Percentiles rank a stretch among this genome's conserved stretches.
Evolutionary conservation across 23 tunicate genomes (phyloP).

Genomic region (Ciona savignyi): DNA sequence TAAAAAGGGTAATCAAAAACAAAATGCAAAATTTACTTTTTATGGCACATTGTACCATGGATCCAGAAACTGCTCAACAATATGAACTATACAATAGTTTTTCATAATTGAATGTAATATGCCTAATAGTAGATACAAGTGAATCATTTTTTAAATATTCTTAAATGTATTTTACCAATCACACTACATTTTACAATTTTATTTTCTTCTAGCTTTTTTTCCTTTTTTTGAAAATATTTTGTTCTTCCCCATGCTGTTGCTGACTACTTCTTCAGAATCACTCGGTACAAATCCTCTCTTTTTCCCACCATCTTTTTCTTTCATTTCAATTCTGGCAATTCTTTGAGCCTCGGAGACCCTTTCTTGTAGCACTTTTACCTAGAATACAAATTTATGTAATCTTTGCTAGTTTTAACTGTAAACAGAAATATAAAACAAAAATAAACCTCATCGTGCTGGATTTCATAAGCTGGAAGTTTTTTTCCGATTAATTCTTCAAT

Average conservation of each 20-base stretch:
- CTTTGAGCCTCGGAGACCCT: conserved; percentile 83
- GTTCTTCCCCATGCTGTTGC: not conserved
- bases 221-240: not conserved
- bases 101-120: not conserved
- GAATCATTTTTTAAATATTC: no score
- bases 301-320: conserved; percentile 44
- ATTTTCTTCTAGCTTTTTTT: not conserved
- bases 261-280: conserved; percentile 45
- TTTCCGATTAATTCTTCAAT: conserved; percentile 90
- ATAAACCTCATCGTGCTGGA: conserved; percentile 86
- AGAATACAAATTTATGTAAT: no score
- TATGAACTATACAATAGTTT: not conserved
- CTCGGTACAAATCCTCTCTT: conserved; percentile 19
- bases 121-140: no score
- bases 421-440: no score
- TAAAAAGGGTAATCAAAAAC: not conserved
- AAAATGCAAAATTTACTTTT: not conserved
- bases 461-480: conserved; percentile 73
- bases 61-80: not conserved
- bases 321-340: conserved; percentile 68
- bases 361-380: conserved; percentile 88
- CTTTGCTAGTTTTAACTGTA: not conserved
- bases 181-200: not conserved
- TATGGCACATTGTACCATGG: not conserved
- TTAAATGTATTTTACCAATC: no score